Base-by-base conservation (phyloP, 2,888 invertebrate species). In the Ptilodon capucinus region DNA sequence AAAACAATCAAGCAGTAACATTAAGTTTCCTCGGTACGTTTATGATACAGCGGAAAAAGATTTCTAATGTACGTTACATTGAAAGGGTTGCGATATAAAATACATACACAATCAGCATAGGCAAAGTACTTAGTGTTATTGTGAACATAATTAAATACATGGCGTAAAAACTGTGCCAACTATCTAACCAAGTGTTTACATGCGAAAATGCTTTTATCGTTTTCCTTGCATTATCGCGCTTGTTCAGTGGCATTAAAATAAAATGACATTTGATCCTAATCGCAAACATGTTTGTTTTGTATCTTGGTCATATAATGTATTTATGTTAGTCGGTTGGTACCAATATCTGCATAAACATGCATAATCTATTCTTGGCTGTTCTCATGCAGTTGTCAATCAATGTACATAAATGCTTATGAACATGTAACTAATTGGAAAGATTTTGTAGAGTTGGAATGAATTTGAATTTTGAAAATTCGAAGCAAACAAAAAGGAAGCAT, bases 1-100 rank as follows among this genome's bases (percentile, higher is more conserved):
- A 76, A 76, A 76, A 62, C 63, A 64, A 67, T 73, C 68, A 59
- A 54, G 62, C 64, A 58, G 68, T 72, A 70, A 79, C 47, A 76
- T 71, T 63, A 66, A 64, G 67, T 76, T 77, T 76, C 76, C 75
- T 70, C 59, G 45, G 59, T 60, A 56, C 53, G 62, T 59, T 64
- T 66, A 19, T 13, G n/a, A 35, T 28, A 57, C 51, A 74, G 64
- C 77, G 77, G 76, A 74, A 73, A 68, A 71, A 57, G 68, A 68
- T 76, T 77, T 78, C 75, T 71, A 78, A 74, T 74, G 64, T 73
- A 49, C 62, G 62, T 40, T 49, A 44, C 25, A n/a, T 18, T 19
- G 6, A 1, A 19, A n/a, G 38, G n/a, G 38, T 18, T 19, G 34
- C 17, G 25, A 11, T 3, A 28, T n/a, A 4, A n/a, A 28, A 3